Conservation (phyloP, 2,888 invertebrate genomes). For the Tiphia femorata region DNA sequence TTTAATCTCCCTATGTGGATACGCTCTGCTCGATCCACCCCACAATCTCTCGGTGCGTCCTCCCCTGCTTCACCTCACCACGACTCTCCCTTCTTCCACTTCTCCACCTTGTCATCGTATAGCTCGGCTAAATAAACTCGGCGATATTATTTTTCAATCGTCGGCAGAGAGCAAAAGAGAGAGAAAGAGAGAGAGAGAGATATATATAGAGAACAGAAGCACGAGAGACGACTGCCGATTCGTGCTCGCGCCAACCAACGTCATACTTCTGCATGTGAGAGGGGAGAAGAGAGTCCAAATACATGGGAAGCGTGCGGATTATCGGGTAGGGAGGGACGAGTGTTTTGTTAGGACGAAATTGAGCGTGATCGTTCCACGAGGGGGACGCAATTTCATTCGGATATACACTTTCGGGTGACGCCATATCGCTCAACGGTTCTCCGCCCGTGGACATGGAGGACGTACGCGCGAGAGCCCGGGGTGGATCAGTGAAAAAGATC, state of each 20-base stretch:
- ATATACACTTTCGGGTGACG: constrained; percentile 12
- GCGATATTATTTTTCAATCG: constrained; percentile 67
- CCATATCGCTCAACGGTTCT: constrained; percentile 14
- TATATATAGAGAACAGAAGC: background rate
- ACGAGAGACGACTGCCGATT: constrained; percentile 13
- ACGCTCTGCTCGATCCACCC: constrained; percentile 40
- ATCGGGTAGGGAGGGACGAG: constrained; percentile 23
- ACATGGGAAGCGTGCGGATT: constrained; percentile 16
- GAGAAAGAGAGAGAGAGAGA: background rate
- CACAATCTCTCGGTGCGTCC: too few species aligned
- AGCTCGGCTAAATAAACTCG: constrained; percentile 62
- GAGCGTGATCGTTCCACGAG: constrained; percentile 44
- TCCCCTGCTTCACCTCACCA: constrained; percentile 18
- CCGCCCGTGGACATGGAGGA: too few species aligned
- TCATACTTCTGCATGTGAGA: constrained; percentile 5
- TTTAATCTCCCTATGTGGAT: constrained; percentile 61
- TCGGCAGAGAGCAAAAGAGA: constrained; percentile 17
- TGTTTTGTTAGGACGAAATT: constrained; percentile 58
- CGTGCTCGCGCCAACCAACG: constrained; percentile 1
- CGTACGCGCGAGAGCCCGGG: too few species aligned
- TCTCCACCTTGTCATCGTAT: too few species aligned
- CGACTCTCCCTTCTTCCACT: background rate
- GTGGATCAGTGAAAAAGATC: too few species aligned
- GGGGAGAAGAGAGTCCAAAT: background rate
- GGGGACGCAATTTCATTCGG: constrained; percentile 25